Base-by-base conservation (phyloP, 2,113 vertebrate species). In the Actenoides lindsayi region DNA sequence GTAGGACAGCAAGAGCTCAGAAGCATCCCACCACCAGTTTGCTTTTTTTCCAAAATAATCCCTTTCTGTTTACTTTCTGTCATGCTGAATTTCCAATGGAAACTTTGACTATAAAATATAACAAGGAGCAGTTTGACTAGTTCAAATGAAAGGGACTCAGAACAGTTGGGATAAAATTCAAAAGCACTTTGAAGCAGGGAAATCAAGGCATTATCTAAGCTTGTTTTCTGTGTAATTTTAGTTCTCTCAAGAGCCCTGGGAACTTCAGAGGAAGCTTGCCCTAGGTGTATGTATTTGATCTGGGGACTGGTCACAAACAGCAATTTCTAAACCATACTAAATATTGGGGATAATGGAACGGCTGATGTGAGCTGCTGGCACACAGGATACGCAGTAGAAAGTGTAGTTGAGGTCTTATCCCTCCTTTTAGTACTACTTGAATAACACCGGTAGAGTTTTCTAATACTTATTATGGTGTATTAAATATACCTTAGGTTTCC, bases 141-240 rank as follows among this genome's bases (percentile, higher is more conserved):
- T 51, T 89, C 42, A 73, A 86, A 63, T 42, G 7, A 81, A 89
- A 81, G 54, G 9, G 4, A 25, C 8, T 62, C 18, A 48, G 41
- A 65, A 76, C 12, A 87, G 7, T 4, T 60, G 46, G 35, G 33
- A 64, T 53, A 71, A 82, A 75, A 87, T 71, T 14, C 67, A 44
- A 77, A 92, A 89, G 57, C 15, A 68, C 33, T 57, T 75, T 76
- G 76, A 93, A 75, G 35, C 51, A 78, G 21, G 31, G 48, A 81
- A 81, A 79, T 68, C 35, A n/a, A 13, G 48, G 33, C 6, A 35
- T 25, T 39, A 48, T 8, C 42, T n/a, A 24, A 46, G 41, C 81
- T 42, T 44, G 27, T 44, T 85, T 89, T 83, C 28, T 67, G 35
- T 69, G 23, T 54, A 41, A 37, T 68, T 94, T 88, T 54, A 74